A percentile compares a stretch with the other conserved stretches of the same genome.
phyloP scores from a whole-genome alignment of 92 coral and sea anemone genomes.

The Muricea muricata region DNA sequence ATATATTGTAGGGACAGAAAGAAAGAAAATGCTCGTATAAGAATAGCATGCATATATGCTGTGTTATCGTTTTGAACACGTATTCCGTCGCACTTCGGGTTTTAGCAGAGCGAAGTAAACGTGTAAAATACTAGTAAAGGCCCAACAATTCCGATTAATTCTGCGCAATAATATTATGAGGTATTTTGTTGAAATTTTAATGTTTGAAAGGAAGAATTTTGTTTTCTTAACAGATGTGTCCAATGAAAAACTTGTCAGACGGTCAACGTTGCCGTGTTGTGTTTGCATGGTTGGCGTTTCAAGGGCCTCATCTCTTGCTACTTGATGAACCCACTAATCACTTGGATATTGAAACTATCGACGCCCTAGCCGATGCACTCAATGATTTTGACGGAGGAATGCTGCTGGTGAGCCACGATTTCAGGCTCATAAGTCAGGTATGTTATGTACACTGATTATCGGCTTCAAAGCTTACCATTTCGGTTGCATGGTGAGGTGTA shows the following conservation, averaged over 20 bases:
- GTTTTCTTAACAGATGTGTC: slow-evolving; percentile 75
- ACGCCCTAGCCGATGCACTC: slow-evolving; percentile 95
- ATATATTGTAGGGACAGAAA: too few species aligned
- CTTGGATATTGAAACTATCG: slow-evolving; percentile 98
- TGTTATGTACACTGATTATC: too few species aligned
- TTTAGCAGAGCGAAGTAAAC: too few species aligned
- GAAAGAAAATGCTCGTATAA: too few species aligned
- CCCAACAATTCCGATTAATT: too few species aligned
- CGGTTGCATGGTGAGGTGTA: not conserved
- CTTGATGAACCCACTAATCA: slow-evolving; percentile 99
- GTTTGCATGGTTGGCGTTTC: slow-evolving; percentile 98
- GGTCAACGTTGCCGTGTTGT: slow-evolving; percentile 99
- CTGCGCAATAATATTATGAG: too few species aligned
- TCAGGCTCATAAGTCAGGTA: slow-evolving; percentile 97
- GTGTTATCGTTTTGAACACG: too few species aligned
- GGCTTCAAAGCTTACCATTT: not conserved
- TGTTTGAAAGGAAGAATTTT: too few species aligned
- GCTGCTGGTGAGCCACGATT: slow-evolving; percentile 97
- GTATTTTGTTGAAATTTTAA: too few species aligned
- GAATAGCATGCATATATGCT: too few species aligned
- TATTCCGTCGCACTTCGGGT: too few species aligned
- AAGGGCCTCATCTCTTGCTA: slow-evolving; percentile 88
- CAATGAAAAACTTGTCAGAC: slow-evolving; percentile 93
- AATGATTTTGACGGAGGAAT: slow-evolving; percentile 96
- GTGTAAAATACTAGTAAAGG: too few species aligned